phyloP scores from a whole-genome alignment of 2,888 invertebrate genomes.

The Lithophane leautieri region DNA sequence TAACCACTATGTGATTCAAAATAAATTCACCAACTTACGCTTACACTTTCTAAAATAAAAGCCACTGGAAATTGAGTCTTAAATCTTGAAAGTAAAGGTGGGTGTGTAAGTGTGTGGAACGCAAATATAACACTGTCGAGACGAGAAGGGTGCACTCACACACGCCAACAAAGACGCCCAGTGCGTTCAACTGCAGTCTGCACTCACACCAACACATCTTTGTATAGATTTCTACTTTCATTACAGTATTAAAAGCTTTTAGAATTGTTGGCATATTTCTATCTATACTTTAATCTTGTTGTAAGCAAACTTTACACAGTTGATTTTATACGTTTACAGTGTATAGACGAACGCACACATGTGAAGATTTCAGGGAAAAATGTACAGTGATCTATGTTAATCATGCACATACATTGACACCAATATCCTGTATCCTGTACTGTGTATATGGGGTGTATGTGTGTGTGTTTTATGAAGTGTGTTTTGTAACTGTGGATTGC shows the following conservation, averaged over 20 bases:
- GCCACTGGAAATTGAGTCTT: constrained; percentile 68
- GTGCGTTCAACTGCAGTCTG: constrained; percentile 83
- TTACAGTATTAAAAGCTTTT: constrained; percentile 69
- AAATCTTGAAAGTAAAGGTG: constrained; percentile 33
- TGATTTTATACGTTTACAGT: constrained; percentile 12
- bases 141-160: constrained; percentile 88
- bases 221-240: constrained; percentile 71
- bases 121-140: constrained; percentile 71
- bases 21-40: constrained; percentile 77
- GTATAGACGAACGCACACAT: constrained; percentile 49
- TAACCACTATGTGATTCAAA: constrained; percentile 83
- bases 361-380: constrained; percentile 60
- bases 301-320: constrained; percentile 51
- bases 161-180: constrained; percentile 74
- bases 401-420: constrained; percentile 53
- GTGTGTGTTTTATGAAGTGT: constrained; percentile 66
- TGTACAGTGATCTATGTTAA: constrained; percentile 59
- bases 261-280: constrained; percentile 66
- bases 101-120: neutral
- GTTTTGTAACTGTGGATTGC: constrained; percentile 73
- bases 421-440: constrained; percentile 60
- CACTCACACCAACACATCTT: constrained; percentile 72
- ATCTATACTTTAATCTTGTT: constrained; percentile 60
- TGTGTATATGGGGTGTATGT: constrained; percentile 7
- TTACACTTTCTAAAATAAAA: constrained; percentile 33